Conservation (phyloP, 2,797 vertebrate species). For the Anabas testudineus region DNA sequence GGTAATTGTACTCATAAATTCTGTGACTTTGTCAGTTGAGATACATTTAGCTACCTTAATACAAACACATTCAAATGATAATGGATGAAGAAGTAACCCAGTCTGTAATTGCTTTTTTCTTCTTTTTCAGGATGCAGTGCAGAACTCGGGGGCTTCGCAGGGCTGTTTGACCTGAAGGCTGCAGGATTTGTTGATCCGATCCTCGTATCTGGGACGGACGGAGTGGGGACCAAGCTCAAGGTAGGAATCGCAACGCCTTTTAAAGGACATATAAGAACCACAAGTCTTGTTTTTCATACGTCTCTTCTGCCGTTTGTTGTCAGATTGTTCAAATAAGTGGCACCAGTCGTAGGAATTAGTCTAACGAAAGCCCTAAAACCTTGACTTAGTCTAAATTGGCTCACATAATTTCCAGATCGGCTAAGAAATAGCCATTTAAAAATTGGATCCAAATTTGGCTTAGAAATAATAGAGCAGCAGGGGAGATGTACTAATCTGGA, state of each 20-base stretch:
- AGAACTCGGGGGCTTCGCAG: slow-evolving; percentile 96
- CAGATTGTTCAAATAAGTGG: background rate
- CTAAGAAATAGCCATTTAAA: slow-evolving; percentile 4
- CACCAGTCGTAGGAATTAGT: too few relatives aligned
- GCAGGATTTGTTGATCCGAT: slow-evolving; percentile 94
- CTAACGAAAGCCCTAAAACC: background rate
- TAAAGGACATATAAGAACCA: background rate
- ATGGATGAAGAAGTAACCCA: background rate
- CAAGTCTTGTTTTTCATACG: background rate
- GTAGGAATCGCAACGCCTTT: slow-evolving; percentile 65
- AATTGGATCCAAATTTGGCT: slow-evolving; percentile 9
- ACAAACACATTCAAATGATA: slow-evolving; percentile 1
- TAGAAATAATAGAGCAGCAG: background rate
- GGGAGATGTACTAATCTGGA: background rate
- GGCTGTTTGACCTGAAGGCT: slow-evolving; percentile 94
- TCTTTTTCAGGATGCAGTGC: slow-evolving; percentile 88
- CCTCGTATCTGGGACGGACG: slow-evolving; percentile 95
- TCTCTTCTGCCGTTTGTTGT: background rate
- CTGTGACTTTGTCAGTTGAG: background rate
- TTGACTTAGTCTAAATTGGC: background rate
- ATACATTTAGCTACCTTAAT: background rate
- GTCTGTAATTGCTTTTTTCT: background rate
- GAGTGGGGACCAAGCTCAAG: slow-evolving; percentile 98
- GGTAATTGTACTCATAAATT: background rate
- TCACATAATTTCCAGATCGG: background rate